These are phyloP conservation scores for Zoanthus sansibaricus DNA, from an alignment of 92 coral and sea anemone genomes.

Conservation along the genomic window DNA sequence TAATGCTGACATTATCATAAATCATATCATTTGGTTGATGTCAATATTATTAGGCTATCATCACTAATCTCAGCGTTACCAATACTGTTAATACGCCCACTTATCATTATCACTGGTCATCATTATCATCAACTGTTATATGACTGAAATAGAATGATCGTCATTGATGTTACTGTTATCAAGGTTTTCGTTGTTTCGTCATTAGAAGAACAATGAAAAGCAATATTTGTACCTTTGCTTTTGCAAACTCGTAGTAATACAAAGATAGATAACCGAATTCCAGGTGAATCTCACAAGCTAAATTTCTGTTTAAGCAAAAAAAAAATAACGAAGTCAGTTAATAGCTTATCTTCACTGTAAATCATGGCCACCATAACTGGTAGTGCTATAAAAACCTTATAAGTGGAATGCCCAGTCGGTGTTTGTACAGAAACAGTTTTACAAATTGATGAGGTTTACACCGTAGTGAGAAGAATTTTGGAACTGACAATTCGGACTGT, in stretches of 20 bases:
- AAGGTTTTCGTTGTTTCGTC: too few relatives aligned
- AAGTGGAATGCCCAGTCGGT: too few relatives aligned
- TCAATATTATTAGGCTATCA: not conserved
- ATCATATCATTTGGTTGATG: not conserved
- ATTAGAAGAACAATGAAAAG: not conserved
- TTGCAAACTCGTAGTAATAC: constrained; percentile 68
- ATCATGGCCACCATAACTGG: not conserved
- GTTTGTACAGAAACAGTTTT: too few relatives aligned
- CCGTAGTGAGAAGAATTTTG: too few relatives aligned
- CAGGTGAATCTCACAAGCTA: constrained; percentile 78
- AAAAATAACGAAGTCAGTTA: not conserved
- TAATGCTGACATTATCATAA: too few relatives aligned
- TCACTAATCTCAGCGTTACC: not conserved
- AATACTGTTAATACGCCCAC: not conserved
- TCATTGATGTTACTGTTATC: too few relatives aligned
- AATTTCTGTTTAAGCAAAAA: constrained; percentile 49
- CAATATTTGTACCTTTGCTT: constrained; percentile 83
- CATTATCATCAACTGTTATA: too few relatives aligned
- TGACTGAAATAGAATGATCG: not conserved
- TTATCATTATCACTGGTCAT: not conserved
- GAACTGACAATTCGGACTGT: too few relatives aligned
- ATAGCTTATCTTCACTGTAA: not conserved
- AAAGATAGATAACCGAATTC: constrained; percentile 86
- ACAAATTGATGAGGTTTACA: too few relatives aligned
- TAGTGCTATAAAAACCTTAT: not conserved